Conservation (phyloP, 2,888 invertebrate species). For the Antitype chi region DNA sequence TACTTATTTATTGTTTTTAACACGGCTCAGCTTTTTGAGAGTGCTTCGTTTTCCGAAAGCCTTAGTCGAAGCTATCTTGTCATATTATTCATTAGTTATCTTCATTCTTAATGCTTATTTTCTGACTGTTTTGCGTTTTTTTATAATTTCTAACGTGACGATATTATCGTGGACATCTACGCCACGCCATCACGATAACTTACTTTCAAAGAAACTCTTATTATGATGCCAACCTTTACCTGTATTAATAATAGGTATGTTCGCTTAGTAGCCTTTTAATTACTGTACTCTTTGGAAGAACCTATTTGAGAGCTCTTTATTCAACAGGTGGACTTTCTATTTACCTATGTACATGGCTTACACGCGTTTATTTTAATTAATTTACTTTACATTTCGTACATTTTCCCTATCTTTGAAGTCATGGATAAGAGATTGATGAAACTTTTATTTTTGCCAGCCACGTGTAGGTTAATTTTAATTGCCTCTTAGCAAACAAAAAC, state of each 20-base stretch:
- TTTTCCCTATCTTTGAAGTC: constrained; percentile 6
- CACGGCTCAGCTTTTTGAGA: background rate
- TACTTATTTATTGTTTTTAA: background rate
- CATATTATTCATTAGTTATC: background rate
- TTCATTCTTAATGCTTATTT: too few relatives aligned
- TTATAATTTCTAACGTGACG: too few relatives aligned
- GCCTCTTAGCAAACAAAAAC: background rate
- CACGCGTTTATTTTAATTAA: constrained; percentile 27
- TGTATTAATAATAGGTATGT: constrained; percentile 6
- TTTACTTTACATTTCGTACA: constrained; percentile 7
- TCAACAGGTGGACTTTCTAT: background rate
- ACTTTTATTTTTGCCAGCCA: background rate
- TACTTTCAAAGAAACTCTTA: background rate
- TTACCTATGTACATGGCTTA: background rate
- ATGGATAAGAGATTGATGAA: background rate
- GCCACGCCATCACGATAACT: background rate
- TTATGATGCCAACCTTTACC: background rate
- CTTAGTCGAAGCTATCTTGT: background rate
- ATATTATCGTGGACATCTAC: too few relatives aligned
- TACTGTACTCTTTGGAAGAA: constrained; percentile 17
- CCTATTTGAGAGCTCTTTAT: constrained; percentile 29
- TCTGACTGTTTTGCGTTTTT: too few relatives aligned
- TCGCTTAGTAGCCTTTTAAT: constrained; percentile 27
- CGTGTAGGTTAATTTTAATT: background rate
- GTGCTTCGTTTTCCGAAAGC: background rate